A percentile compares a stretch with the other conserved stretches of the same genome.
Conservation (phyloP, 2,888 invertebrate species). For the Eupeodes latifasciatus region DNA sequence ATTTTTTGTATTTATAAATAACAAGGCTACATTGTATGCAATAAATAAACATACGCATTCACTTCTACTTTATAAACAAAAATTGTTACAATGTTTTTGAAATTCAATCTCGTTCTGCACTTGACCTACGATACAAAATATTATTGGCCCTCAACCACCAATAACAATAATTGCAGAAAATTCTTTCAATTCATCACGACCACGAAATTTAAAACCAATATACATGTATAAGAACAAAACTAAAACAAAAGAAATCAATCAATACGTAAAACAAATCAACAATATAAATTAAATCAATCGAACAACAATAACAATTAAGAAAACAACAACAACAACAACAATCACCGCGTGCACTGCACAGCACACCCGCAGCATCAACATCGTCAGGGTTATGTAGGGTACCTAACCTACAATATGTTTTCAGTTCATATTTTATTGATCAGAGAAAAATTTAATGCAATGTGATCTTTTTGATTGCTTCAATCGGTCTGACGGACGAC, state of each 20-base stretch:
- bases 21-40: not conserved
- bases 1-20: not conserved
- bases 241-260: slow-evolving; percentile 28
- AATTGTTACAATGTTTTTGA: slow-evolving; percentile 29
- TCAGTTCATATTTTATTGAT: slow-evolving; percentile 33
- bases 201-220: slow-evolving; percentile 55
- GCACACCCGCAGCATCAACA: not conserved
- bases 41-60: too few relatives aligned
- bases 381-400: not conserved
- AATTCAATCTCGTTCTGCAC: slow-evolving; percentile 61
- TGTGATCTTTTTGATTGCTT: slow-evolving; percentile 52
- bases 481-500: slow-evolving; percentile 33
- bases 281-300: slow-evolving; percentile 33
- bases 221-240: slow-evolving; percentile 19
- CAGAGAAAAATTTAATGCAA: slow-evolving; percentile 50
- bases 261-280: slow-evolving; percentile 39
- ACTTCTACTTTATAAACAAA: not conserved
- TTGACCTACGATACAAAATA: slow-evolving; percentile 61
- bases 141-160: slow-evolving; percentile 49
- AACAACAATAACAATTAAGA: slow-evolving; percentile 20
- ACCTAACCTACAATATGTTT: not conserved
- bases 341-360: not conserved
- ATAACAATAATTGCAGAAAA: slow-evolving; percentile 35
- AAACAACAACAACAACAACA: not conserved
- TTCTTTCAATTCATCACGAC: slow-evolving; percentile 57